Conservation (phyloP, 2,888 invertebrate species). For the Cordylochernes scorpioides region DNA sequence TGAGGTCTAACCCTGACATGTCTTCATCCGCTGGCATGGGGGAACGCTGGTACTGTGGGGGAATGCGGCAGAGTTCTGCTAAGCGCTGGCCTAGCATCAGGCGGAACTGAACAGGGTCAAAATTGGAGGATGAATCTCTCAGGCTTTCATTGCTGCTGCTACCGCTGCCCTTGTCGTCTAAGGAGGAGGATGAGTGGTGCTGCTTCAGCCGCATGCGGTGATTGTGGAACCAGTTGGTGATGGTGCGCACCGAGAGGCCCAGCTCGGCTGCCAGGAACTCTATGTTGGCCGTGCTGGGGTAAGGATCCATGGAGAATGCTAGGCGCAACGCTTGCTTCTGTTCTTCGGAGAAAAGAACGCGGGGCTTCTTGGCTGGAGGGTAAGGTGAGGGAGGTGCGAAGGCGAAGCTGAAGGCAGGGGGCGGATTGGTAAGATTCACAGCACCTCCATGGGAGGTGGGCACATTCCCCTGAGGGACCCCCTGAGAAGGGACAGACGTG, state of each 20-base stretch:
- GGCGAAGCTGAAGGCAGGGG: slow-evolving; percentile 1
- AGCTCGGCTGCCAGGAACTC: slow-evolving; percentile 78
- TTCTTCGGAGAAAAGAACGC: slow-evolving; percentile 92
- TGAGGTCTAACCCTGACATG: slow-evolving; percentile 35
- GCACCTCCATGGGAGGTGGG: too few relatives aligned
- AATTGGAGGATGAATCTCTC: slow-evolving; percentile 20
- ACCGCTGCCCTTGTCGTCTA: slow-evolving; percentile 1
- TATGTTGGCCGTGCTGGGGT: slow-evolving; percentile 84
- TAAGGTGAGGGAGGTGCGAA: slow-evolving; percentile 26
- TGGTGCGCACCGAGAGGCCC: slow-evolving; percentile 69
- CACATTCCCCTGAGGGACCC: too few relatives aligned
- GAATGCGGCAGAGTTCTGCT: slow-evolving; percentile 30
- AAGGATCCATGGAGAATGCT: slow-evolving; percentile 83
- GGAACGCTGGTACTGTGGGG: slow-evolving; percentile 6
- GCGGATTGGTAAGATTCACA: background rate
- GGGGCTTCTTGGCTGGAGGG: slow-evolving; percentile 56
- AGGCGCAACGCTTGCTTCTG: slow-evolving; percentile 83
- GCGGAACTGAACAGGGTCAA: slow-evolving; percentile 74
- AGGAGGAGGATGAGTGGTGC: slow-evolving; percentile 9
- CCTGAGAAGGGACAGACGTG: too few relatives aligned
- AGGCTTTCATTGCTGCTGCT: slow-evolving; percentile 1
- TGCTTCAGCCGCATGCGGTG: slow-evolving; percentile 93
- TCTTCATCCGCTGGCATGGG: slow-evolving; percentile 10
- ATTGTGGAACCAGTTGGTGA: slow-evolving; percentile 99
- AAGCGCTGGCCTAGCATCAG: slow-evolving; percentile 62